phyloP scores from a whole-genome alignment of 1,140 invertebrate genomes.

The Diploscapter pachys region DNA sequence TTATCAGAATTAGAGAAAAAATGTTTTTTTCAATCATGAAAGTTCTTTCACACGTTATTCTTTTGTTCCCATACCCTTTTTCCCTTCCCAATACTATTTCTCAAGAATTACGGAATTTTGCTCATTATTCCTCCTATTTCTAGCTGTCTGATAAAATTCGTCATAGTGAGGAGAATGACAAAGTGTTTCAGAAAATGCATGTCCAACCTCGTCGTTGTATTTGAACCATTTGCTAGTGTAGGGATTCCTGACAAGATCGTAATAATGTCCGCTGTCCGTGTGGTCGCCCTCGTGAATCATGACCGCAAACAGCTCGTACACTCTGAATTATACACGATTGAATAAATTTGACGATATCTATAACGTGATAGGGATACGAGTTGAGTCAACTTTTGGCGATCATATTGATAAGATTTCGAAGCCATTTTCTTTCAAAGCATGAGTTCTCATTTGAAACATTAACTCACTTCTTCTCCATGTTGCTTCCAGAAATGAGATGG shows the following conservation, averaged over 20 bases:
- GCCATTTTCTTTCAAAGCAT: not conserved
- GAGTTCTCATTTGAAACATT: too few relatives aligned
- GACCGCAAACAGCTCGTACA: slow-evolving; percentile 54
- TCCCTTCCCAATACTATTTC: not conserved
- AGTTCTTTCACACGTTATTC: too few relatives aligned
- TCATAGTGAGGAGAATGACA: not conserved
- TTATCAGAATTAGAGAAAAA: slow-evolving; percentile 17
- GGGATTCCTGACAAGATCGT: slow-evolving; percentile 53
- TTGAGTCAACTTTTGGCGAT: not conserved
- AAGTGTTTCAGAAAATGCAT: not conserved
- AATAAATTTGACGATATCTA: too few relatives aligned
- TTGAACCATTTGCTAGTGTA: slow-evolving; percentile 48
- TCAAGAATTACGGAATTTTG: not conserved
- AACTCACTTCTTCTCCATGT: too few relatives aligned
- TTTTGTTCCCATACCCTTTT: too few relatives aligned
- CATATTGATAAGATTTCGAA: slow-evolving; percentile 6
- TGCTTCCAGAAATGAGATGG: too few relatives aligned
- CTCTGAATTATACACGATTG: not conserved
- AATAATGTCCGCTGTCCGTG: slow-evolving; percentile 53
- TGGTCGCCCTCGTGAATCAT: slow-evolving; percentile 56
- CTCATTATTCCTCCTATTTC: not conserved
- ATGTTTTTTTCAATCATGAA: too few relatives aligned
- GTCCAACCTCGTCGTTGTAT: slow-evolving; percentile 52
- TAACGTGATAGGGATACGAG: not conserved
- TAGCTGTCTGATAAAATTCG: too few relatives aligned